These are phyloP conservation scores for Synanthedon myopaeformis DNA, from an alignment of 2,888 invertebrate species.

Conservation along the genomic window DNA sequence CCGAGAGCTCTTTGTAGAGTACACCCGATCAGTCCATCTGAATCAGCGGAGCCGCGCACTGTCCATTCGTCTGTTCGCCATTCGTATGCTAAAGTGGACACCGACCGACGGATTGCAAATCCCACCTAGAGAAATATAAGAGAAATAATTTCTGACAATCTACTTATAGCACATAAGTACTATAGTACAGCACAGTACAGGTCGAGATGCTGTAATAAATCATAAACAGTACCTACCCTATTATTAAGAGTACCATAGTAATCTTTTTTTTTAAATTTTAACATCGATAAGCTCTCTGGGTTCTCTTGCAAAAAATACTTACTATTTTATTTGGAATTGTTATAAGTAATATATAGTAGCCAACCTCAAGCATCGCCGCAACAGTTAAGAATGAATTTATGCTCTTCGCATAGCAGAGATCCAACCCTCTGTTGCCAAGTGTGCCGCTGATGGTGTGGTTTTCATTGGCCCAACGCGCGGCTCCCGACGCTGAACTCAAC, in stretches of 20 bases:
- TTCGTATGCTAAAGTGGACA: constrained; percentile 54
- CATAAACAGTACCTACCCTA: no score
- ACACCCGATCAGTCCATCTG: constrained; percentile 57
- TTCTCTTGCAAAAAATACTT: no score
- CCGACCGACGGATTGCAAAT: constrained; percentile 45
- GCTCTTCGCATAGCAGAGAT: constrained; percentile 50
- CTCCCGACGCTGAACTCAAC: constrained; percentile 51
- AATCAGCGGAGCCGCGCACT: constrained; percentile 51
- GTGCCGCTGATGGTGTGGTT: constrained; percentile 53
- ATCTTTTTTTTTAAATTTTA: no score
- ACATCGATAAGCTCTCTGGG: no score
- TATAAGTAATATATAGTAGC: background rate
- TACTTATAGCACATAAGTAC: no score
- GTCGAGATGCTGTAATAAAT: no score
- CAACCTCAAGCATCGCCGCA: constrained; percentile 56
- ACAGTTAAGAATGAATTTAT: constrained; percentile 53
- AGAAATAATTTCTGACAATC: background rate
- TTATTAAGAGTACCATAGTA: no score
- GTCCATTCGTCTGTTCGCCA: constrained; percentile 53
- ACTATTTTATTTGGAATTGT: no score
- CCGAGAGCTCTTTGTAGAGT: constrained; percentile 51
- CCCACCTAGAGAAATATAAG: constrained; percentile 32
- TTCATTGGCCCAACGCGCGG: constrained; percentile 43
- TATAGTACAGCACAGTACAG: no score
- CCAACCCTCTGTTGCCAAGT: constrained; percentile 56